These are phyloP conservation scores for Vipera ursinii DNA, from an alignment of 2,797 vertebrate species.

Conservation along the genomic window DNA sequence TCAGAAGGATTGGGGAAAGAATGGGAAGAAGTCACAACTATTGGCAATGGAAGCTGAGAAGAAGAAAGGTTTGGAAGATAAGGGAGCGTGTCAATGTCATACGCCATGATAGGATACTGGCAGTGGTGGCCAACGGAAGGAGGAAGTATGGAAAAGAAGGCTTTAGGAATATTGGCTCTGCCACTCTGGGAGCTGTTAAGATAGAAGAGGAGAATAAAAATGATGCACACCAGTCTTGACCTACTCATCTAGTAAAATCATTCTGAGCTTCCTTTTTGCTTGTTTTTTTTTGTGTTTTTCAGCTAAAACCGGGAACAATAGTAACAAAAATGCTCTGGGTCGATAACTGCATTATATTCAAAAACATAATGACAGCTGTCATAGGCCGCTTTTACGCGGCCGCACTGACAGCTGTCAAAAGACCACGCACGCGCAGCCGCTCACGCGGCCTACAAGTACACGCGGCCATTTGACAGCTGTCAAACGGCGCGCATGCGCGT, in stretches of 20 bases:
- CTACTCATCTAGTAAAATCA: background rate
- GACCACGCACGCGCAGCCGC: no score
- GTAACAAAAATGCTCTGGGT: background rate
- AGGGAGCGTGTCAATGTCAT: background rate
- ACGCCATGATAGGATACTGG: background rate
- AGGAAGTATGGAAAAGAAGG: background rate
- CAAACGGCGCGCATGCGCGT: no score
- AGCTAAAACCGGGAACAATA: background rate
- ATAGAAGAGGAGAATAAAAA: background rate
- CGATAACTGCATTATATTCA: no score
- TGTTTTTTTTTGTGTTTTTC: background rate
- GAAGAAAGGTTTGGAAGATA: background rate
- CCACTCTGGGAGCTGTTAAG: background rate
- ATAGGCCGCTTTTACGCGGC: no score
- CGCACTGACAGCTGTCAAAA: no score
- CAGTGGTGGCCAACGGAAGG: background rate
- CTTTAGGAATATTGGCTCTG: background rate
- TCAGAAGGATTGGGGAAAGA: background rate
- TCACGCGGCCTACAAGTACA: no score
- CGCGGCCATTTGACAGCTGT: no score
- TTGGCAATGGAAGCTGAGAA: background rate
- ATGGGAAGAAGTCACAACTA: background rate
- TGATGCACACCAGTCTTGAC: background rate
- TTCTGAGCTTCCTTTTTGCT: background rate
- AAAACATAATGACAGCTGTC: no score